Evolutionary conservation across 1,140 invertebrate species (phyloP), one percentile per base, ranked within the genome.

Genomic region (Bombyx mori): DNA sequence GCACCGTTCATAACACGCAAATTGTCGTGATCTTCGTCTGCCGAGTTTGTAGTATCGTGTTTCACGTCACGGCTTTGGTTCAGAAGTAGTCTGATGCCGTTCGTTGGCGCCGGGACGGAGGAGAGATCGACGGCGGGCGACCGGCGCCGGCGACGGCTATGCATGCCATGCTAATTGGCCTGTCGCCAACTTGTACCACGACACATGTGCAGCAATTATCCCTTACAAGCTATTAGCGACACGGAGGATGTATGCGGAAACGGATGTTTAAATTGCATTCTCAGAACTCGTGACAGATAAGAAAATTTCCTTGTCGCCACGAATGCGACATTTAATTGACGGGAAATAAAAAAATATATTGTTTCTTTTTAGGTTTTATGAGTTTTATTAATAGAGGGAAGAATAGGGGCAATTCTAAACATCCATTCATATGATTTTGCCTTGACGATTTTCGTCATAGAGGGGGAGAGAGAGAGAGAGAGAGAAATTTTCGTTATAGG

Each of bases 191-290:
- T 67, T 58, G 54, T 54, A 57, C 56, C 60, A 58, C 59, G 62
- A 65, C 80, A 86, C 81, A 85, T 87, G 83, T 85, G 82, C 73
- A 59, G 81, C 83, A 85, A 86, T 83, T 85, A 86, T 82, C 75
- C 79, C 75, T 76, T 81, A 85, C 26, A 74, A 73, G 70, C 80
- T 85, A 84, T 84, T 82, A 83, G 71, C 69, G 65, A 63, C 60
- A 63, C 59, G 54, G 64, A 65, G 60, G 63, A 66, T 82, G 76
- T 74, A 75, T 84, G 74, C 82, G 83, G 83, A 86, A 86, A 82
- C 83, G 83, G 83, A 86, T 85, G 82, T 86, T 83, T 79, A 79
- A 84, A 83, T 83, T 76, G 79, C 81, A 75, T 77, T 75, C 78
- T 62, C 66, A 51, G 61, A 65, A 65, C 58, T 50, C 79, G 2